Conservation (phyloP, 2,888 invertebrate species). For the Agrochola circellaris region DNA sequence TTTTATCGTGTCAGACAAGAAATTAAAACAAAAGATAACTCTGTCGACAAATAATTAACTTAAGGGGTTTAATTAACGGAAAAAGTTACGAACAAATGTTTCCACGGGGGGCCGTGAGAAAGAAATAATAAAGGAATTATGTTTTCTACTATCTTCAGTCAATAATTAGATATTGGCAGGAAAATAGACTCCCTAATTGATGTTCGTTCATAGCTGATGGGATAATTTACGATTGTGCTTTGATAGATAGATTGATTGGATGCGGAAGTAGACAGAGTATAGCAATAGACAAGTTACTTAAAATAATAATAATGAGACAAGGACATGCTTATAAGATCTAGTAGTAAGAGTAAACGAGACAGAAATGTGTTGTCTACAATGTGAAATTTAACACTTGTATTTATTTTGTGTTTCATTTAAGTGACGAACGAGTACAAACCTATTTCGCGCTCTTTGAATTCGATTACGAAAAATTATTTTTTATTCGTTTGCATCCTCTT, state of each 20-base stretch:
- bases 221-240: conserved; percentile 33
- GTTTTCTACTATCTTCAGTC: conserved; percentile 16
- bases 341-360: not conserved
- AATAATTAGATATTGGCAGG: conserved; percentile 37
- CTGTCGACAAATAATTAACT: conserved; percentile 57
- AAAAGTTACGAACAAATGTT: conserved; percentile 48
- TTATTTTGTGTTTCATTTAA: too few relatives aligned
- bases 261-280: not conserved
- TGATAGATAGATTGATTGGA: not conserved
- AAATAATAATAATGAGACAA: not conserved
- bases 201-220: conserved; percentile 4
- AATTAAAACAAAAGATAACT: conserved; percentile 61
- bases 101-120: conserved; percentile 56
- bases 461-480: too few relatives aligned
- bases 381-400: too few relatives aligned
- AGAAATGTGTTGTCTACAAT: too few relatives aligned
- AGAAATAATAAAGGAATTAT: conserved; percentile 45
- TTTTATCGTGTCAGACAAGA: conserved; percentile 54
- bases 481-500: too few relatives aligned
- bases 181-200: conserved; percentile 33
- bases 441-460: too few relatives aligned
- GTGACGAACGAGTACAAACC: too few relatives aligned
- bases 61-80: conserved; percentile 52
- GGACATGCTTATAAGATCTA: not conserved
- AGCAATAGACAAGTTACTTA: not conserved